These are phyloP conservation scores for Baronia brevicornis DNA, from an alignment of 2,888 invertebrate species.

Conservation along the genomic window DNA sequence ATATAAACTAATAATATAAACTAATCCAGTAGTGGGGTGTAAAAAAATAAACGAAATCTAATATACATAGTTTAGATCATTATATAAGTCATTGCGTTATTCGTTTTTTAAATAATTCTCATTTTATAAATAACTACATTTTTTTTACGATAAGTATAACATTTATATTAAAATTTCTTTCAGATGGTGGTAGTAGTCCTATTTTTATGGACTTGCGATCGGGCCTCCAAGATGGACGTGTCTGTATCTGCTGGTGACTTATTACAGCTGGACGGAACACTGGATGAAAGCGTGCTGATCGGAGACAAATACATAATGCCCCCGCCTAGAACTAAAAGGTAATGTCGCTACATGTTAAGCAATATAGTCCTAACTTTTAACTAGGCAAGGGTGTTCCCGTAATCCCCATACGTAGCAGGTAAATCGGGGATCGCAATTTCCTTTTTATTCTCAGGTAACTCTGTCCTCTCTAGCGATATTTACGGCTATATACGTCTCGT, in stretches of 20 bases:
- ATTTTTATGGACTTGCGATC: slow-evolving; percentile 58
- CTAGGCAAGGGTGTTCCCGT: too few species aligned
- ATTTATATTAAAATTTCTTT: not conserved
- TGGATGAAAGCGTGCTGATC: slow-evolving; percentile 62
- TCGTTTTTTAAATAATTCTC: slow-evolving; percentile 1
- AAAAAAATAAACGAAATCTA: too few species aligned
- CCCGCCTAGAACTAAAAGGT: slow-evolving; percentile 50
- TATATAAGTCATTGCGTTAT: not conserved
- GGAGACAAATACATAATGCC: slow-evolving; percentile 55
- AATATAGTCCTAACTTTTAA: not conserved
- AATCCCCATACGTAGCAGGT: too few species aligned
- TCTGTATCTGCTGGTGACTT: slow-evolving; percentile 69
- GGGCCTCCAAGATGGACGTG: slow-evolving; percentile 55
- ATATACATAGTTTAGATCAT: too few species aligned
- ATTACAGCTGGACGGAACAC: slow-evolving; percentile 65
- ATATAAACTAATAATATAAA: too few species aligned
- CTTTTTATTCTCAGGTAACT: too few species aligned
- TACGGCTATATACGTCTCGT: too few species aligned
- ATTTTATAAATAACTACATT: too few species aligned
- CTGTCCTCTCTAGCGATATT: too few species aligned
- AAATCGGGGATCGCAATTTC: too few species aligned
- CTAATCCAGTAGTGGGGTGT: too few species aligned
- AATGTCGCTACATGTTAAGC: slow-evolving; percentile 11
- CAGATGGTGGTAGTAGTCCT: slow-evolving; percentile 57
- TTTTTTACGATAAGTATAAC: not conserved